Evolutionary conservation across 2,797 vertebrate species (phyloP).

Genomic region (Esox lucius): DNA sequence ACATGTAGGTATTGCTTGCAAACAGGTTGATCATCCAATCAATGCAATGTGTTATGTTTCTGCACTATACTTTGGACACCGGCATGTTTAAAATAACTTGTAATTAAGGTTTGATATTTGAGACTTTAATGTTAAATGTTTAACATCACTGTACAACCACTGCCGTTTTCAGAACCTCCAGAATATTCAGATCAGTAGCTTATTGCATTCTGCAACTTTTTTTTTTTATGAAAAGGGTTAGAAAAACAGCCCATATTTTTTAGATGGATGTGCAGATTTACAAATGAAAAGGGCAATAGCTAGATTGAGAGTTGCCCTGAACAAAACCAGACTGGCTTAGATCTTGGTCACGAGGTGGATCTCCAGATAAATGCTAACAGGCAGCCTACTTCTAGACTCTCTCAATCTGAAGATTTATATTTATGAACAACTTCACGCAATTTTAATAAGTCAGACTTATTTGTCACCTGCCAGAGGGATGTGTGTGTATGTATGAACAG

Average conservation of each 20-base stretch:
- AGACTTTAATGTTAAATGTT: neutral
- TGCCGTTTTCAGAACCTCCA: neutral
- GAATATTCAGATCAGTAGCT: neutral
- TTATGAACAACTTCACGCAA: neutral
- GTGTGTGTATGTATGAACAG: neutral
- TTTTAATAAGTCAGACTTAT: neutral
- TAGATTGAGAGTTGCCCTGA: neutral
- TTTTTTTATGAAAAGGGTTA: neutral
- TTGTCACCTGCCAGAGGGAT: neutral
- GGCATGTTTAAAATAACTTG: neutral
- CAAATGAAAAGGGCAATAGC: neutral
- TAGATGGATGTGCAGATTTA: neutral
- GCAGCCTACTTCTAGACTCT: neutral
- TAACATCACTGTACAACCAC: neutral
- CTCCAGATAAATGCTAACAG: neutral
- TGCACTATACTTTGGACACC: neutral
- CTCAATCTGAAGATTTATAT: neutral
- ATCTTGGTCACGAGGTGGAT: neutral
- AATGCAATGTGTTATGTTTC: neutral
- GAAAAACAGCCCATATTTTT: neutral
- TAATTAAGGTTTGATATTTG: neutral
- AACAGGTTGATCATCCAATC: neutral
- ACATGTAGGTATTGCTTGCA: neutral
- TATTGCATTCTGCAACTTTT: neutral
- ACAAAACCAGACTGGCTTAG: neutral